phyloP scores from a whole-genome alignment of 2,113 vertebrate species.

The Meles meles region DNA sequence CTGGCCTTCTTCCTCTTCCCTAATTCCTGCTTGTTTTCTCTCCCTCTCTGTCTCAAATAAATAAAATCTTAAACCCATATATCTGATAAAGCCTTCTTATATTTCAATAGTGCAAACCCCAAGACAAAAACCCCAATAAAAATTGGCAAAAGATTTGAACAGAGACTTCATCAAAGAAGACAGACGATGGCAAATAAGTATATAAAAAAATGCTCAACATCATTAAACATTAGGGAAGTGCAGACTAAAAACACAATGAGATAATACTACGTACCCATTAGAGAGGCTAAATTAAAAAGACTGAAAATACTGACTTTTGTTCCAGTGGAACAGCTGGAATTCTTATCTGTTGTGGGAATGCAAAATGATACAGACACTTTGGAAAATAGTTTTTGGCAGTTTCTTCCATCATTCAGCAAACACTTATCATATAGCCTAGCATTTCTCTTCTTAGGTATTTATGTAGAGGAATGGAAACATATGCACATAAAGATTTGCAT shows the following conservation, averaged over 20 bases:
- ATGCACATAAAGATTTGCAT: neutral
- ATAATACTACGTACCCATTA: neutral
- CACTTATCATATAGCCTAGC: neutral
- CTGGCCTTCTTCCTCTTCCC: too few species aligned
- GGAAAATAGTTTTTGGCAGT: neutral
- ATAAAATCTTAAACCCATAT: neutral
- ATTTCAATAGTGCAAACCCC: neutral
- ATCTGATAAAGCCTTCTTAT: neutral
- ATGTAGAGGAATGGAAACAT: neutral
- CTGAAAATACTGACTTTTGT: neutral
- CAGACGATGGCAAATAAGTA: neutral
- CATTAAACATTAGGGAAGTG: neutral
- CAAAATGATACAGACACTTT: neutral
- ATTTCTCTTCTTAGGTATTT: neutral
- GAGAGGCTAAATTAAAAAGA: neutral
- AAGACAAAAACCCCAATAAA: neutral
- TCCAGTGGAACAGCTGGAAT: neutral
- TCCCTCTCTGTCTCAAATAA: neutral
- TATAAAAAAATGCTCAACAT: neutral
- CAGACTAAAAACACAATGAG: neutral
- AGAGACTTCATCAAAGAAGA: neutral
- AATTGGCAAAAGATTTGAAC: neutral
- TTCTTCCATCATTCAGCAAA: neutral
- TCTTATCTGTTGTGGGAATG: neutral
- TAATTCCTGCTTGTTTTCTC: neutral